phyloP scores from a whole-genome alignment of 2,888 invertebrate species.

The Epinotia bilunana region DNA sequence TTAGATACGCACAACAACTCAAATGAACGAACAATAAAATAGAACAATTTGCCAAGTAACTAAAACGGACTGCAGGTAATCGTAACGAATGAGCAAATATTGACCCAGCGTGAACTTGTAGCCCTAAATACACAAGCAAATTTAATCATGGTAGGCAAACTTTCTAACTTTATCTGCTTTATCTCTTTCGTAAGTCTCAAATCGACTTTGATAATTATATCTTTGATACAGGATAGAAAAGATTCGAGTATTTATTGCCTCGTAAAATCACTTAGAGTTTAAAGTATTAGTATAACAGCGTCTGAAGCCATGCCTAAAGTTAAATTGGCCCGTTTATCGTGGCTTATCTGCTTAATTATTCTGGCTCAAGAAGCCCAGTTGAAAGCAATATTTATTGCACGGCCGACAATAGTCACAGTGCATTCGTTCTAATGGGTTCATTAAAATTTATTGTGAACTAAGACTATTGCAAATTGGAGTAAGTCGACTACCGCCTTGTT shows the following conservation, averaged over 20 bases:
- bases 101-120: constrained; percentile 23
- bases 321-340: constrained; percentile 38
- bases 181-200: constrained; percentile 26
- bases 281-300: constrained; percentile 32
- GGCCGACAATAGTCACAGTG: constrained; percentile 55
- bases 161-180: constrained; percentile 30
- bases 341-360: constrained; percentile 43
- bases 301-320: constrained; percentile 36
- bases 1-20: not conserved
- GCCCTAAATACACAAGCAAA: constrained; percentile 31
- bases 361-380: constrained; percentile 48
- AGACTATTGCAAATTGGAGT: constrained; percentile 45
- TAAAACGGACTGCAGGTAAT: constrained; percentile 12
- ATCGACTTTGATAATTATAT: constrained; percentile 21
- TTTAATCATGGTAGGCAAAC: constrained; percentile 19
- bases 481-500: constrained; percentile 42
- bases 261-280: constrained; percentile 24
- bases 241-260: constrained; percentile 22
- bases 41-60: constrained; percentile 30
- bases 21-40: constrained; percentile 8
- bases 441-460: constrained; percentile 52
- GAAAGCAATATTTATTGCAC: constrained; percentile 55
- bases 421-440: constrained; percentile 57
- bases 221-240: constrained; percentile 12
- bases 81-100: constrained; percentile 29